Evolutionary conservation across 2,113 vertebrate genomes (phyloP).

Genomic region (Chroicocephalus ridibundus): DNA sequence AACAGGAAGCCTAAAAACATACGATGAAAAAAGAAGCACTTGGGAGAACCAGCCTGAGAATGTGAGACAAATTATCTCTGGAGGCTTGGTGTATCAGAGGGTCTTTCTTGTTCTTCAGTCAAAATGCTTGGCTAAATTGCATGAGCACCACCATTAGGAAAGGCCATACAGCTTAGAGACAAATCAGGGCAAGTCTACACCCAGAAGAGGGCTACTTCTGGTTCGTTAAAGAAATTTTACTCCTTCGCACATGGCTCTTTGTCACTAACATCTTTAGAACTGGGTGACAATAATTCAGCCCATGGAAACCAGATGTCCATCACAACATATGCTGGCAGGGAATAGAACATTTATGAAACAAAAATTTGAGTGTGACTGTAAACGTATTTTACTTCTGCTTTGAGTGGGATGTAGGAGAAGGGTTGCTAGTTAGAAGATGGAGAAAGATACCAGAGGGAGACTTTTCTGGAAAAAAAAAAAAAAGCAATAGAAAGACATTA

Average conservation of each 20-base stretch:
- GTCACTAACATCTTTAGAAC: background rate
- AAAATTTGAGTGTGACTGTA: background rate
- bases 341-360: background rate
- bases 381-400: background rate
- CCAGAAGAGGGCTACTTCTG: background rate
- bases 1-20: background rate
- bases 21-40: background rate
- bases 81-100: background rate
- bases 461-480: background rate
- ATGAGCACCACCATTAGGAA: background rate
- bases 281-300: background rate
- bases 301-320: background rate
- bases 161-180: background rate
- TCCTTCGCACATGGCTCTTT: background rate
- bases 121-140: background rate
- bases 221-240: background rate
- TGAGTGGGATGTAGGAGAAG: background rate
- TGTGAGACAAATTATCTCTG: background rate
- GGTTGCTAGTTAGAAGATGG: background rate
- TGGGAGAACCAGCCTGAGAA: background rate
- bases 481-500: background rate
- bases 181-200: background rate
- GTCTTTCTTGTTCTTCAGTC: background rate
- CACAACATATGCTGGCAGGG: background rate
- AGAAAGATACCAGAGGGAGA: background rate